Base-by-base conservation (phyloP, 1,140 invertebrate genomes). In the Aculops lycopersici region DNA sequence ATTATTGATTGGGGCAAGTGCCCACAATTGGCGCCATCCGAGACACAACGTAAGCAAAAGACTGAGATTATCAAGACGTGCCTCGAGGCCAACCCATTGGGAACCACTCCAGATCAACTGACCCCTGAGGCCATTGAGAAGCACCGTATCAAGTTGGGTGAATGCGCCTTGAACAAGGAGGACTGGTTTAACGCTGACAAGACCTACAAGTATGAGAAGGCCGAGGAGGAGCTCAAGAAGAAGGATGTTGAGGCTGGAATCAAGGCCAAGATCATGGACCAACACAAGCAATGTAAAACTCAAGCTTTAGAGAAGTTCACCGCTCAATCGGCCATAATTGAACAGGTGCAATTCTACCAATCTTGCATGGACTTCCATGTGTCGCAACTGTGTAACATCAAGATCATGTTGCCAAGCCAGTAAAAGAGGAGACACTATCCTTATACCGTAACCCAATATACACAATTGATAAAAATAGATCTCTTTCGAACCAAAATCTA, bases 291-390 rank as follows among this genome's bases (percentile, higher is more conserved):
- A 15, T 45, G 44, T 21, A 20, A 36, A 20, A 43, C 35, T 17
- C 40, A 45, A 37, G 44, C 44, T 39, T 21, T 21, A 16, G 37
- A 43, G n/a, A 45, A 45, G 21, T 38, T 41, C 37, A 14, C n/a
- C 5, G 17, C 15, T 37, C 4, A 14, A 17, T 16, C 14, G 18
- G 43, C 37, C 18, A 21, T 43, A 12, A 45, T 45, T 35, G 38
- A 40, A 12, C 41, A 45, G 20, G 36, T 45, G 3, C 44, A 45
- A 39, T 39, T 45, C 12, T 45, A 45, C 36, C 44, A 45, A 36
- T 40, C 44, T 14, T 45, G 44, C 19, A 42, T 45, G 41, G 44
- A 45, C 39, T 45, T 38, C 21, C 37, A 45, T 36, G 42, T 43
- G 21, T 39, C 41, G 14, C 35, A 43, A 14, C 36, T 45, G 17